Conservation (phyloP, 2,113 vertebrate genomes). For the Nothocercus nigrocapillus region DNA sequence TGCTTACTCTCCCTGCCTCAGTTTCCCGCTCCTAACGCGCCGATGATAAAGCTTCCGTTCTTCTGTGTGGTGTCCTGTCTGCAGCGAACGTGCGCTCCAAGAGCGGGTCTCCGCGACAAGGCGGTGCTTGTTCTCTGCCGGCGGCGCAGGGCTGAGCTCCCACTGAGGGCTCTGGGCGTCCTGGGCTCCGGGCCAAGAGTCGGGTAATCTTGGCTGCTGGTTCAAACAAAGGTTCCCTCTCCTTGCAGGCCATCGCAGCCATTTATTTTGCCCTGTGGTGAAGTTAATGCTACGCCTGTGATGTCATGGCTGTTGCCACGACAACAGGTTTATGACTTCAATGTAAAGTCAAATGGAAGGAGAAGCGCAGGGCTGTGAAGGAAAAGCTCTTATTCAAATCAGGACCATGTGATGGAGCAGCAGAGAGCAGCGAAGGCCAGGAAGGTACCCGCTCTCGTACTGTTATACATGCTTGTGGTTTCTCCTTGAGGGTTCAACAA, state of each 20-base stretch:
- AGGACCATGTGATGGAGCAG: conserved; percentile 55
- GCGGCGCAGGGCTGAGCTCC: background rate
- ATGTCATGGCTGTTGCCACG: conserved; percentile 56
- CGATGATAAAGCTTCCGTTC: conserved; percentile 30
- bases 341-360: conserved; percentile 28
- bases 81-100: background rate
- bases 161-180: background rate
- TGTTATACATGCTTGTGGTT: conserved; percentile 51
- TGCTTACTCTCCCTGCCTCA: conserved; percentile 6
- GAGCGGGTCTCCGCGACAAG: background rate
- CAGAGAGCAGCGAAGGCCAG: background rate
- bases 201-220: conserved; percentile 41
- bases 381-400: conserved; percentile 44
- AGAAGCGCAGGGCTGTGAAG: conserved; percentile 36
- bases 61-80: background rate
- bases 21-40: background rate
- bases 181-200: conserved; percentile 27
- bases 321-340: conserved; percentile 62
- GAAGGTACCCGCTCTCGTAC: conserved; percentile 50
- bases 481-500: conserved; percentile 38
- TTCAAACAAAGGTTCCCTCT: conserved; percentile 64
- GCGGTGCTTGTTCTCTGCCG: background rate
- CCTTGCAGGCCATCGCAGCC: conserved; percentile 31
- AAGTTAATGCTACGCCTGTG: conserved; percentile 52
- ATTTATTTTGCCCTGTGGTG: conserved; percentile 61